Base-by-base conservation (phyloP, 1,140 invertebrate genomes). In the Tetramorium simillimum region DNA sequence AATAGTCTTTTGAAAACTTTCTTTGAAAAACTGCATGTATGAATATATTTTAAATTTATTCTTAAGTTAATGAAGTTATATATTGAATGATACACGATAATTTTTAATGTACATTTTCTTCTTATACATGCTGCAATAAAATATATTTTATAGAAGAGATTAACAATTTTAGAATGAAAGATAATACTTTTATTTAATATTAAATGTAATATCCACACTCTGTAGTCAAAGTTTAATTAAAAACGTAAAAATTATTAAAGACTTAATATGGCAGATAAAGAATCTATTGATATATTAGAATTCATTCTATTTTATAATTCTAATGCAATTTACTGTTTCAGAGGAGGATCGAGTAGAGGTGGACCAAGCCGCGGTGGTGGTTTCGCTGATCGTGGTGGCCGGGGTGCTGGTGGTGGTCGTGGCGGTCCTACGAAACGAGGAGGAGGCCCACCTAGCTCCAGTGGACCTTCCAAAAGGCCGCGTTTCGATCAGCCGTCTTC, bases 381-480 rank as follows among this genome's bases (percentile, higher is more conserved):
- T 28, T 94, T 93, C n/a, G 91, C 89, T 1, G 92, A 93, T 75
- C 91, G 93, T 28, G 93, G 93, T 3, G 87, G 89, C 9, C 77
- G 92, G 16, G 93, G 94, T 33, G 91, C 91, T 7, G 88, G 93
- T 33, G 92, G 93, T 56, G 88, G 94, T 62, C 78, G 93, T 12
- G 94, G 93, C 37, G 94, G 93, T 10, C 93, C 94, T 7, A 91
- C 94, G 0, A 95, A 95, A 86, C 93, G 95, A n/a, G 94, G 94
- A 14, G 94, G 94, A n/a, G 94, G 94, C 7, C 94, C 94, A 76
- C 94, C 93, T 1, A 94, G 94, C 14, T 92, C 94, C 1, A 93
- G 93, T 58, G 95, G 95, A 62, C 95, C 95, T 18, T 94, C 94
- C 0, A 95, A 95, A 43, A 93, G 95, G 80, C 94, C 95, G 0